Base-by-base conservation (phyloP, 2,888 invertebrate genomes). In the Drosophila imparisetae region DNA sequence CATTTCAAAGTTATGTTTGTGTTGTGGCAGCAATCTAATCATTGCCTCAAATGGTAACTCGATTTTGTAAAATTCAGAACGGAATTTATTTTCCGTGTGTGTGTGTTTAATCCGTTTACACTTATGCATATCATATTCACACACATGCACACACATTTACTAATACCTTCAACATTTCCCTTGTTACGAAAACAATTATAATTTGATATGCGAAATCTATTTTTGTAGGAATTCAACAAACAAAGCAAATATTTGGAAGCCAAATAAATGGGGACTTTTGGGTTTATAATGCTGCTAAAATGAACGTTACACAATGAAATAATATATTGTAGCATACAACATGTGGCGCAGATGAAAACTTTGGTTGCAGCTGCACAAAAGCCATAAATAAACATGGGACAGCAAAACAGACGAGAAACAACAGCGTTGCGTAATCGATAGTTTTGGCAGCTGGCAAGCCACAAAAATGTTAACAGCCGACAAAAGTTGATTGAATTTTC, bases 401-500 rank as follows among this genome's bases (percentile, higher is more conserved):
- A 30, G 30, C 45, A 54, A 52, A 59, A 55, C 58, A 49, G 24
- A 32, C n/a, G 2, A 38, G 52, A 62, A 55, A 29, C 38, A 27
- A n/a, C 3, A 45, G n/a, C 40, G 36, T 68, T 50, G 42, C 45
- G 63, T 58, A 78, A 75, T 83, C 68, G 72, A 77, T 70, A 74
- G 57, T 48, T 66, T 72, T 24, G 24, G 76, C 24, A 57, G 21
- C 45, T 24, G 54, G 59, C 61, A 63, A 50, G 55, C 83, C 86
- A 52, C 80, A 78, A 38, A 67, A 72, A 78, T 70, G 68, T 68
- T 61, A 83, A 79, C 52, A 62, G 40, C 57, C 65, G 59, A 71
- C 64, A 70, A 66, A 87, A 85, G 60, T 78, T 81, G 75, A 86
- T 89, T 74, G 74, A 69, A 77, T 78, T 69, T 74, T 45, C 42